Base-by-base conservation (phyloP, 2,113 vertebrate genomes). In the Octodon degus region DNA sequence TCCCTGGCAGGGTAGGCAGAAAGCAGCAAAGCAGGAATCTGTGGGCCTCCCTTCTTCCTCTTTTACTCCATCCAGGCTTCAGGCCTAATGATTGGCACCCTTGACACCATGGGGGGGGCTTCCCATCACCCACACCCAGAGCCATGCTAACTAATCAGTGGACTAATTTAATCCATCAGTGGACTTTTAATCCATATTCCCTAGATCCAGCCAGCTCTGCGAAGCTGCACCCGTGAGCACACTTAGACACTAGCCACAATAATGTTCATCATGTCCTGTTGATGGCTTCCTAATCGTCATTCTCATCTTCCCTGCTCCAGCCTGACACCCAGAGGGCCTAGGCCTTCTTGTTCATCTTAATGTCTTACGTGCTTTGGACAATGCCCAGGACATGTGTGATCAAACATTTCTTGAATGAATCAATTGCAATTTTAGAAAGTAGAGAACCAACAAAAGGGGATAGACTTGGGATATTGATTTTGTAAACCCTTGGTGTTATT, bases 391-490 rank as follows among this genome's bases (percentile, higher is more conserved):
- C 17, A 47, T 87, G 90, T 81, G 12, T 74, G 17, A n/a, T 47
- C 63, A 80, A 80, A 74, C 63, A 63, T 83, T 86, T 91, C 76
- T 92, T 53, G 58, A 84, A 30, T 63, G 30, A 22, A 55, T 62
- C 85, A 88, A 79, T 82, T 63, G 11, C 27, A 43, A 86, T 90
- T 93, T 87, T 83, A 79, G 90, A 88, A 91, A 90, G 76, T 32
- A n/a, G 37, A 85, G 25, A 96, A 84, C 50, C 16, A 77, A 32
- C 60, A 93, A 94, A 81, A 47, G 25, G 79, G 47, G 89, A 82
- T 7, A 47, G 79, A 85, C 96, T 25, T 83, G 6, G 50, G 86
- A 80, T 90, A 94, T 58, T 20, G 20, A 89, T 55, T 67, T 86
- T 76, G 50, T 24, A 6, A 88, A 95, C n/a, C 9, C 8, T 55